Evolutionary conservation across 2,888 invertebrate genomes (phyloP).

Genomic region (Polia nebulosa): DNA sequence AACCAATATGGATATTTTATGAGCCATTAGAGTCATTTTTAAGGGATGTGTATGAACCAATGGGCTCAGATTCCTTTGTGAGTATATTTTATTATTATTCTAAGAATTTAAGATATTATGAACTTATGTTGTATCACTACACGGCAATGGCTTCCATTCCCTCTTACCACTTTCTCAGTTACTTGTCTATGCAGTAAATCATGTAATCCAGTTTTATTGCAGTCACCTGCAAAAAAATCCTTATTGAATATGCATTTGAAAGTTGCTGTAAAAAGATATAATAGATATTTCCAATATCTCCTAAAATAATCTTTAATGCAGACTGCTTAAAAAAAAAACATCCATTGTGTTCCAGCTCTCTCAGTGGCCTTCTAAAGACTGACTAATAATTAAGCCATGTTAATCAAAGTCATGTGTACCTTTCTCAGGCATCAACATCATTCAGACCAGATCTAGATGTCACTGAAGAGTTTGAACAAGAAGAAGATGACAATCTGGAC

Average conservation of each 20-base stretch:
- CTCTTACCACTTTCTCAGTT: too few relatives aligned
- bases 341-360: not conserved
- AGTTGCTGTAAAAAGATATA: not conserved
- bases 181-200: too few relatives aligned
- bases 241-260: not conserved
- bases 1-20: constrained; percentile 56
- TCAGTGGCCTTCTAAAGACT: not conserved
- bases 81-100: constrained; percentile 8
- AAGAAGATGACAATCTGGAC: constrained; percentile 37
- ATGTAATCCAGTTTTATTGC: too few relatives aligned
- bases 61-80: constrained; percentile 26
- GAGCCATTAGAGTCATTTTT: constrained; percentile 50
- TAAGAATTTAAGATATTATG: not conserved
- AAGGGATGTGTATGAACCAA: constrained; percentile 42
- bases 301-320: not conserved
- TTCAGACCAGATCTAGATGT: constrained; percentile 35
- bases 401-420: not conserved
- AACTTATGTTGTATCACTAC: too few relatives aligned
- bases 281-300: not conserved
- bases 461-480: constrained; percentile 37
- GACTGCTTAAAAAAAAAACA: too few relatives aligned
- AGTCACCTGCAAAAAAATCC: not conserved
- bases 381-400: too few relatives aligned
- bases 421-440: constrained; percentile 43
- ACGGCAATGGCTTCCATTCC: too few relatives aligned